phyloP scores from a whole-genome alignment of 2,888 invertebrate species.

The Lycocerus yunnanus region DNA sequence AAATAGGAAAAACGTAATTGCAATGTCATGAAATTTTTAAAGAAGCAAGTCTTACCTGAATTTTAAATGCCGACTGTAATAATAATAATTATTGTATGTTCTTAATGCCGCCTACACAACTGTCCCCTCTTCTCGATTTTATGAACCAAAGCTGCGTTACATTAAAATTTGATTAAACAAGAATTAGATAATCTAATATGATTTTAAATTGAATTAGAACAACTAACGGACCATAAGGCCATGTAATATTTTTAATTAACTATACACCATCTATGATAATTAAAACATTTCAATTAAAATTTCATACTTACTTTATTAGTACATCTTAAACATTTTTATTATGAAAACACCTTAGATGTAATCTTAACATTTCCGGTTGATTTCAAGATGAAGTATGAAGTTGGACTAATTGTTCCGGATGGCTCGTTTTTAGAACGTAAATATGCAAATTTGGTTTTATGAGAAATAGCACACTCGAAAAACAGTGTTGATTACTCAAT shows the following conservation, averaged over 20 bases:
- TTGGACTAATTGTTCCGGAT: conserved; percentile 37
- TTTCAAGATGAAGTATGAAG: conserved; percentile 39
- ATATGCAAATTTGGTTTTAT: conserved; percentile 40
- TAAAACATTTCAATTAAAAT: background rate
- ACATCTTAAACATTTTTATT: background rate
- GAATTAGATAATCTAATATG: background rate
- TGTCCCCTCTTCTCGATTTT: background rate
- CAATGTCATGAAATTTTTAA: conserved; percentile 18
- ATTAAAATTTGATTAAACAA: background rate
- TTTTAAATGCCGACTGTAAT: background rate
- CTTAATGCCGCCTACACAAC: background rate
- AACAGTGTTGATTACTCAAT: conserved; percentile 31
- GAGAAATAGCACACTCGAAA: conserved; percentile 39
- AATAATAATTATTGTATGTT: background rate
- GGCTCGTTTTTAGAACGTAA: conserved; percentile 45
- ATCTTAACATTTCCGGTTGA: conserved; percentile 26
- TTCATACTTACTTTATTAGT: background rate
- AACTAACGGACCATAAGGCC: background rate
- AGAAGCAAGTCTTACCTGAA: conserved; percentile 7
- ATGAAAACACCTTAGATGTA: conserved; percentile 13
- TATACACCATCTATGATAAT: background rate
- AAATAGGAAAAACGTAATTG: conserved; percentile 26
- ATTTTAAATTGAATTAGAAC: background rate
- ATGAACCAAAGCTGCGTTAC: background rate
- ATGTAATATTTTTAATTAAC: background rate